Conservation (phyloP, 2,888 invertebrate genomes). For the Pelosia muscerda region DNA sequence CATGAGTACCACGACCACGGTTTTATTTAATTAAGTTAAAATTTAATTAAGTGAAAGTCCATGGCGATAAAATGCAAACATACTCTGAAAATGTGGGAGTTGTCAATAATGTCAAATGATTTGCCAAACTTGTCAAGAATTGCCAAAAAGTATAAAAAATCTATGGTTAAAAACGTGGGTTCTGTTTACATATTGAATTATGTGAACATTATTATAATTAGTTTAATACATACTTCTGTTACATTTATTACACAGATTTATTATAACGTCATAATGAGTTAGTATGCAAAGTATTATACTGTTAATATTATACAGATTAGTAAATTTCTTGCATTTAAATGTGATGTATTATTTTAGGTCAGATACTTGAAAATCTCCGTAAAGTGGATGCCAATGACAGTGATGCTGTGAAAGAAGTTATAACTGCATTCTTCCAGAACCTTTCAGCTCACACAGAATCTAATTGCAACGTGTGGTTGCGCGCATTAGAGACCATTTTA, state of each 20-base stretch:
- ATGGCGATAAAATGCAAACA: no score
- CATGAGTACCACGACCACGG: no score
- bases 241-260: no score
- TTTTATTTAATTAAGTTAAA: no score
- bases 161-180: conserved; percentile 22
- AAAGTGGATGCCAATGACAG: conserved; percentile 74
- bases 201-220: conserved; percentile 13
- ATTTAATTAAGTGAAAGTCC: no score
- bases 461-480: conserved; percentile 67
- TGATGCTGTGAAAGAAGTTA: conserved; percentile 74
- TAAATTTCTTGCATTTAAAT: conserved; percentile 2
- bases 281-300: conserved; percentile 28
- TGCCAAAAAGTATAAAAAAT: conserved; percentile 25
- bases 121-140: not conserved
- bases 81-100: not conserved
- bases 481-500: conserved; percentile 65
- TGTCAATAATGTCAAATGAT: not conserved
- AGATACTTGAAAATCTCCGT: conserved; percentile 71
- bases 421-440: conserved; percentile 70
- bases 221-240: conserved; percentile 15
- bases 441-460: conserved; percentile 62
- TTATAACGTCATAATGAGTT: conserved; percentile 50
- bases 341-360: conserved; percentile 62
- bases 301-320: not conserved
- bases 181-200: conserved; percentile 47